Base-by-base conservation (phyloP, 1,140 invertebrate species). In the Phocides pigmalion region DNA sequence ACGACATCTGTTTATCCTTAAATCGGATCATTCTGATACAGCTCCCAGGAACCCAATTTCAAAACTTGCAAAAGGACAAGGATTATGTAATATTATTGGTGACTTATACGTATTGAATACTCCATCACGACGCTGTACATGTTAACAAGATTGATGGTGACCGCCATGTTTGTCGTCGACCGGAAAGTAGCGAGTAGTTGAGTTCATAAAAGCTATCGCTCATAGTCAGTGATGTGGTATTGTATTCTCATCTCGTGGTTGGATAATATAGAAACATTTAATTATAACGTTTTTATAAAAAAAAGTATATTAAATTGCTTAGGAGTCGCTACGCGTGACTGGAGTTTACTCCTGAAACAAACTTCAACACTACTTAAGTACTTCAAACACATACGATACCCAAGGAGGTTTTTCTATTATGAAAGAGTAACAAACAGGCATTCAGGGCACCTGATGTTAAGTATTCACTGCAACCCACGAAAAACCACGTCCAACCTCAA, bases 131-230 rank as follows among this genome's bases (percentile, higher is more conserved):
- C 19, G 17, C 19, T 39, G 20, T 44, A 58, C 39, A 64, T 54
- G 41, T 22, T 47, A 12, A 35, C 16, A 69, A 62, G 69, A 72
- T 72, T 62, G 66, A 72, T 75, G 49, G 28, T 44, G 50, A 54
- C 14, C 64, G 51, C 25, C 62, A 67, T 63, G 44, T 66, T 68
- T 68, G 20, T 59, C 62, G 28, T 62, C 25, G 22, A 39, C 22
- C 53, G 32, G 32, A 51, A 67, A 65, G 19, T 64, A 39, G 22
- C 25, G 25, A 54, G 42, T 37, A 56, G 51, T 64, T 56, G 62
- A 32, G 37, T 56, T 56, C 41, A 28, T 59, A 56, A 54, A 66
- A 46, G 25, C 70, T 49, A 76, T 76, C 73, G 68, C 58, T 78
- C 66, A 78, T 61, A 22, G 59, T 56, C 22, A 35, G 62, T 35